phyloP scores from a whole-genome alignment of 2,113 vertebrate genomes.

The Oryzias woworae region DNA sequence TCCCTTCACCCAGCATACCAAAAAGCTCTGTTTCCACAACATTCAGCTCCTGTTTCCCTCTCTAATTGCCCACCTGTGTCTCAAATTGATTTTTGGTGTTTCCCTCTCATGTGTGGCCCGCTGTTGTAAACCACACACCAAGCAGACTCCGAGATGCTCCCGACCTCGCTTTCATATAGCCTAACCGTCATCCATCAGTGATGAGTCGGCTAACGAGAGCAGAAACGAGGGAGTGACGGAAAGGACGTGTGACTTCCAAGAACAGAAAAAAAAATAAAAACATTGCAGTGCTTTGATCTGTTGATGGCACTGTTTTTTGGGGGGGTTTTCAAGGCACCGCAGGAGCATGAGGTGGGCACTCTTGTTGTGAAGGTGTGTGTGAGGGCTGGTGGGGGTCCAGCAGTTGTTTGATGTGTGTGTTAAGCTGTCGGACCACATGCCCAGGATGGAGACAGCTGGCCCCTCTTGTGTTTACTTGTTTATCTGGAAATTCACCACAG shows the following conservation, averaged over 20 bases:
- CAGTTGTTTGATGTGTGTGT: slow-evolving; percentile 65
- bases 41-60: slow-evolving; percentile 36
- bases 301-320: slow-evolving; percentile 30
- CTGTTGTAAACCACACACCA: slow-evolving; percentile 67
- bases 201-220: background rate
- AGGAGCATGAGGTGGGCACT: slow-evolving; percentile 39
- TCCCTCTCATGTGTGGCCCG: slow-evolving; percentile 60
- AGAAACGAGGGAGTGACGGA: background rate
- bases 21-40: slow-evolving; percentile 22
- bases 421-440: slow-evolving; percentile 65
- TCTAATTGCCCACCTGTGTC: slow-evolving; percentile 59
- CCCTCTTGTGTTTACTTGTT: slow-evolving; percentile 26
- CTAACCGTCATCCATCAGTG: slow-evolving; percentile 4
- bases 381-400: slow-evolving; percentile 30
- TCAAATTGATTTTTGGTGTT: slow-evolving; percentile 31
- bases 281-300: slow-evolving; percentile 42
- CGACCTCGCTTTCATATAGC: background rate
- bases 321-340: slow-evolving; percentile 25
- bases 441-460: slow-evolving; percentile 56
- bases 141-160: background rate
- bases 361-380: slow-evolving; percentile 40
- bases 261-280: slow-evolving; percentile 8
- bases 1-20: slow-evolving; percentile 14
- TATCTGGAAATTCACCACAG: slow-evolving; percentile 20
- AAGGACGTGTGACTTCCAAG: slow-evolving; percentile 2